These are phyloP conservation scores for Vesta saturnalis DNA, from an alignment of 2,888 invertebrate genomes.

Conservation along the genomic window DNA sequence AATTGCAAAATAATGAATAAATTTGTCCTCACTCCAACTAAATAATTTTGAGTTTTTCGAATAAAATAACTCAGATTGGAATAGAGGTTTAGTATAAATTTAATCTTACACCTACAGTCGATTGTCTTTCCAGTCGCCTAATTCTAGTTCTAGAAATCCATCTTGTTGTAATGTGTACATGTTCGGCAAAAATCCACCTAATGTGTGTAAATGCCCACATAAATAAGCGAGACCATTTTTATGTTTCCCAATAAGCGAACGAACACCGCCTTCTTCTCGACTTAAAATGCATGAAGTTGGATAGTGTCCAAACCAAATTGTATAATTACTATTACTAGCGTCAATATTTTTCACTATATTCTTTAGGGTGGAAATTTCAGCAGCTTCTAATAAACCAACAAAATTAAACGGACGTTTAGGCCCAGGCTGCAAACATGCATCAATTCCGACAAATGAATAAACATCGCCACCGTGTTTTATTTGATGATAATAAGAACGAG, in stretches of 20 bases:
- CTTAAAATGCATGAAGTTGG: conserved; percentile 87
- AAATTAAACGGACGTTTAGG: conserved; percentile 91
- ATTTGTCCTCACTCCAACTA: too few species aligned
- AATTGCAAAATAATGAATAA: too few species aligned
- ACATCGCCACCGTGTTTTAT: conserved; percentile 67
- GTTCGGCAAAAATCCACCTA: conserved; percentile 79
- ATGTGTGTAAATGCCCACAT: conserved; percentile 90
- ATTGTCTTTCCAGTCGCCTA: conserved; percentile 93
- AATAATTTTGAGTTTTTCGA: too few species aligned
- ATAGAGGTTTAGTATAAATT: too few species aligned
- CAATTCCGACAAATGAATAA: conserved; percentile 86
- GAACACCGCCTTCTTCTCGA: conserved; percentile 64
- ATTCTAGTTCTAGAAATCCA: conserved; percentile 87
- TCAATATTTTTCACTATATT: conserved; percentile 68
- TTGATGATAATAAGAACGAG: conserved; percentile 79
- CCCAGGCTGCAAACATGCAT: conserved; percentile 89
- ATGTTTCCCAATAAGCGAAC: conserved; percentile 69
- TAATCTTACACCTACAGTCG: conserved; percentile 72
- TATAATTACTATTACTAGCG: conserved; percentile 65
- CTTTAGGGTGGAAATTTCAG: conserved; percentile 69
- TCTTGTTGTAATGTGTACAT: conserved; percentile 89
- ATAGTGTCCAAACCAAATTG: conserved; percentile 90
- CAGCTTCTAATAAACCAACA: conserved; percentile 75
- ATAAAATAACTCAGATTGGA: too few species aligned
- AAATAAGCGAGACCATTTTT: conserved; percentile 78